Conservation (phyloP, 2,797 vertebrate species). For the Steatocranus sp. region DNA sequence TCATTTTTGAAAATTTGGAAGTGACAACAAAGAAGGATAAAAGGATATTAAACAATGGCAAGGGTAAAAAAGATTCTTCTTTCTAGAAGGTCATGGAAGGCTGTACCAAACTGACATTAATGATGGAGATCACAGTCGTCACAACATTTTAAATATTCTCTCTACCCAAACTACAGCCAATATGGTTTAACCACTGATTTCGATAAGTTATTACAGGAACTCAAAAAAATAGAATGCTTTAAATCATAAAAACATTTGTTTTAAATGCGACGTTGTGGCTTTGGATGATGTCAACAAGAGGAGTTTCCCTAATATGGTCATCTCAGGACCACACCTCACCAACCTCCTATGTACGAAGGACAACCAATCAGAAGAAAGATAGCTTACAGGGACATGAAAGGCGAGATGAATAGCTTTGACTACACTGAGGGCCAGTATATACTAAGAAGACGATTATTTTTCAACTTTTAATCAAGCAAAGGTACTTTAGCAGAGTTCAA, state of each 20-base stretch:
- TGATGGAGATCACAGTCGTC: background rate
- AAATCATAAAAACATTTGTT: background rate
- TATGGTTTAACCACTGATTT: background rate
- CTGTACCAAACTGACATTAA: background rate
- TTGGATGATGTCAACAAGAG: background rate
- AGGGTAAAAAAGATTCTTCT: background rate
- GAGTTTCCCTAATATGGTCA: background rate
- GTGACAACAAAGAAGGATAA: background rate
- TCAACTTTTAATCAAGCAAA: background rate
- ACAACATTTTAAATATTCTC: background rate
- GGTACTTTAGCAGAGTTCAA: background rate
- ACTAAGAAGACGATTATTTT: background rate
- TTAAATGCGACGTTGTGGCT: background rate
- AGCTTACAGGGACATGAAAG: background rate
- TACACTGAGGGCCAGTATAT: fast-evolving
- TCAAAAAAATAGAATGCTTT: background rate
- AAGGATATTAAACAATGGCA: background rate
- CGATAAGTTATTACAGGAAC: background rate
- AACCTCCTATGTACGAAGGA: background rate
- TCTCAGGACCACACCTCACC: background rate
- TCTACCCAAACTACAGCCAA: background rate
- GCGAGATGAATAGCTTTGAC: background rate
- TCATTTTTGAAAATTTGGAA: background rate
- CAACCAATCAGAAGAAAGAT: background rate
- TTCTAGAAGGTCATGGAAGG: background rate